Evolutionary conservation across 2,113 vertebrate genomes (phyloP).

Genomic region (Chamaea fasciata): DNA sequence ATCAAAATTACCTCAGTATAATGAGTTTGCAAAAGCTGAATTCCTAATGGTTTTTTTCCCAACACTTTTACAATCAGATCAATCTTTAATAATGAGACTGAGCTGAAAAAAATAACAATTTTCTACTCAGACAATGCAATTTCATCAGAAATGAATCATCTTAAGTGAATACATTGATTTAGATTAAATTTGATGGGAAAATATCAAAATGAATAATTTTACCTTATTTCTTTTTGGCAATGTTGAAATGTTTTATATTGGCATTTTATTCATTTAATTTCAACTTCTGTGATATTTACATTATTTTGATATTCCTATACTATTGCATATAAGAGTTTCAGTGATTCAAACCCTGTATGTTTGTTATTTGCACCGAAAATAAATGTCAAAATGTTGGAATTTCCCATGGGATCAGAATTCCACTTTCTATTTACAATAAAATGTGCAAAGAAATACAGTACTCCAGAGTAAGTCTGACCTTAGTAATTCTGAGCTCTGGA

Average conservation of each 20-base stretch:
- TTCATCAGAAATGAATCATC: constrained; percentile 19
- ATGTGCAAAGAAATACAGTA: background rate
- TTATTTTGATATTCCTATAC: constrained; percentile 23
- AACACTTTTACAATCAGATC: background rate
- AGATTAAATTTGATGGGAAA: constrained; percentile 42
- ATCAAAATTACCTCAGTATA: constrained; percentile 1
- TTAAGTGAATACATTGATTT: constrained; percentile 42
- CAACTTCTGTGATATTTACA: constrained; percentile 44
- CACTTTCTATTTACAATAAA: constrained; percentile 10
- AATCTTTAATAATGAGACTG: constrained; percentile 41
- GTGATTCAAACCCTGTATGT: background rate
- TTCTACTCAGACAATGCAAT: constrained; percentile 20
- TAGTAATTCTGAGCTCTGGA: background rate
- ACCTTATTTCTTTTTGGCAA: background rate
- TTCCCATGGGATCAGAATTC: background rate
- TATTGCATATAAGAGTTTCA: background rate
- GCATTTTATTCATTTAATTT: constrained; percentile 45
- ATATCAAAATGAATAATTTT: constrained; percentile 45
- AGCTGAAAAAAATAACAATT: background rate
- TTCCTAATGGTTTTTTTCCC: background rate
- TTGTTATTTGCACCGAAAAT: constrained; percentile 44
- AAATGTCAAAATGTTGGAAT: constrained; percentile 49
- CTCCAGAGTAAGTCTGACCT: constrained; percentile 27
- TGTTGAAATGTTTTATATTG: constrained; percentile 22
- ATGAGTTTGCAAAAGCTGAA: background rate